Conservation (phyloP, 2,888 invertebrate species). For the Oligia fasciuncula region DNA sequence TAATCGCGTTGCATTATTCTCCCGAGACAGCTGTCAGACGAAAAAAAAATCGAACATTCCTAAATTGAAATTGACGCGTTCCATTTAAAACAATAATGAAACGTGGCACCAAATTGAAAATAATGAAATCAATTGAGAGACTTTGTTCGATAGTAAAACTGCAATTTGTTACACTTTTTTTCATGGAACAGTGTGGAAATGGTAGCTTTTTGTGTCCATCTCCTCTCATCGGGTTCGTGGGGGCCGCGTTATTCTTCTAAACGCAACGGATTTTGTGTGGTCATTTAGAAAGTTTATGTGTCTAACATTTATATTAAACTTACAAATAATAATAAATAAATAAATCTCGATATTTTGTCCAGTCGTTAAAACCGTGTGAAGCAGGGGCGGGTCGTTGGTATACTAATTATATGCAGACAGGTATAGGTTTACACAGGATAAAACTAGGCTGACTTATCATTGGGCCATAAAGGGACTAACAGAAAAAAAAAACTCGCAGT, state of each 20-base stretch:
- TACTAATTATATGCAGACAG: neutral
- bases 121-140: constrained; percentile 84
- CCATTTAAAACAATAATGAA: constrained; percentile 87
- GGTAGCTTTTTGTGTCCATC: neutral
- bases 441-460: constrained; percentile 7
- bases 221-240: too few species aligned
- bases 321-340: neutral
- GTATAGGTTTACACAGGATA: neutral
- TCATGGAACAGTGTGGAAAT: neutral
- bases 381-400: neutral
- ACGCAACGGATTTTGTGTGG: neutral
- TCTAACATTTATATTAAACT: neutral
- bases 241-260: neutral
- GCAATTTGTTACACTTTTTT: constrained; percentile 58
- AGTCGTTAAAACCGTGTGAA: neutral
- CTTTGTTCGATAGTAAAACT: constrained; percentile 71
- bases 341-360: neutral
- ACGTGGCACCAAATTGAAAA: constrained; percentile 82
- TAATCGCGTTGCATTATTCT: constrained; percentile 74
- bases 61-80: constrained; percentile 88
- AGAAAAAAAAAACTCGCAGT: constrained; percentile 47
- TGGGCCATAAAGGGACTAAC: constrained; percentile 27
- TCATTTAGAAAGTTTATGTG: neutral
- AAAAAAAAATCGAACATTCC: constrained; percentile 77
- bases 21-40: constrained; percentile 78